Conservation (phyloP, 2,113 vertebrate species). For the Ranitomeya variabilis region DNA sequence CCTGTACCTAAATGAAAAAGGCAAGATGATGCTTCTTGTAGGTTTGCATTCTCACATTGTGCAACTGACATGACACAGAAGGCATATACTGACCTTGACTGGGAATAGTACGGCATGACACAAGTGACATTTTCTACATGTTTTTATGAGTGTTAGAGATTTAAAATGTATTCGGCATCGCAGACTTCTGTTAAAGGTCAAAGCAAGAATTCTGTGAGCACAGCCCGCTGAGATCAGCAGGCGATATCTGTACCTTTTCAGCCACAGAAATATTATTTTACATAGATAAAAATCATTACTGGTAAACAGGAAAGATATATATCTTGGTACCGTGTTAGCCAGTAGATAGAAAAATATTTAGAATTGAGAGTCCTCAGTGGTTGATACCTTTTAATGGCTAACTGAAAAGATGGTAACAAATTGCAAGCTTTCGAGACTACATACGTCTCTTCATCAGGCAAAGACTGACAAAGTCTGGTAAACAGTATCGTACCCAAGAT, state of each 20-base stretch:
- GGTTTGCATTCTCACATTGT: slow-evolving; percentile 19
- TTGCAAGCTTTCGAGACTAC: too few species aligned
- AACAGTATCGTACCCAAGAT: not conserved
- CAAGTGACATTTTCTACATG: slow-evolving; percentile 43
- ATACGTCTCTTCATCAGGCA: too few species aligned
- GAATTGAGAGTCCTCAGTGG: too few species aligned
- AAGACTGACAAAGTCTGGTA: too few species aligned
- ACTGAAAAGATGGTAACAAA: too few species aligned
- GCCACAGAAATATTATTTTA: slow-evolving; percentile 2
- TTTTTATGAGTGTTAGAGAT: slow-evolving; percentile 30
- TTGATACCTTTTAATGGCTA: too few species aligned
- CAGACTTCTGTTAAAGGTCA: slow-evolving; percentile 34
- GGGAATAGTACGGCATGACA: slow-evolving; percentile 26
- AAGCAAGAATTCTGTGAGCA: slow-evolving; percentile 20
- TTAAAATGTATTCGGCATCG: slow-evolving; percentile 41
- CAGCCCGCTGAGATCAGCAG: slow-evolving; percentile 34
- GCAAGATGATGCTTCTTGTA: slow-evolving; percentile 35
- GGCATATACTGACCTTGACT: slow-evolving; percentile 34
- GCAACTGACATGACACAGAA: slow-evolving; percentile 26
- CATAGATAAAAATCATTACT: not conserved
- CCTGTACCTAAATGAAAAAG: not conserved
- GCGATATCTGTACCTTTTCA: slow-evolving; percentile 18
- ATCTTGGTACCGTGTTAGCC: too few species aligned
- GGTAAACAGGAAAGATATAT: too few species aligned
- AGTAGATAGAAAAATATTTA: too few species aligned